Percentiles rank a stretch among this genome's conserved stretches.
Conservation (phyloP, 2,888 invertebrate genomes). For the Ectropis crepuscularia region DNA sequence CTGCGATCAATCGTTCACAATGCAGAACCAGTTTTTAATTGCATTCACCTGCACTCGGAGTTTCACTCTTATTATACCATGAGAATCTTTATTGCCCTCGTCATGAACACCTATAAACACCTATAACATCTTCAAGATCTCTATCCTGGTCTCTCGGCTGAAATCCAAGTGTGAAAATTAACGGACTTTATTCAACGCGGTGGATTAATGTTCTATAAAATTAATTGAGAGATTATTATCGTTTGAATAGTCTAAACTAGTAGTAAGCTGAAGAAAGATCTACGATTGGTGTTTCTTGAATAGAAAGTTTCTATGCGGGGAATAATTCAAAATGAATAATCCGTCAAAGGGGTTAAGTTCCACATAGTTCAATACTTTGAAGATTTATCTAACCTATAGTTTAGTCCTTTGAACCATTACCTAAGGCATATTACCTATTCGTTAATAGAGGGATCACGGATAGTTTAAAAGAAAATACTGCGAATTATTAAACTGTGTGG, state of each 20-base stretch:
- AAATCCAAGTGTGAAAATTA: slow-evolving; percentile 8
- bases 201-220: not conserved
- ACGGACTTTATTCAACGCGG: not conserved
- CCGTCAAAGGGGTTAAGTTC: too few species aligned
- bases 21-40: slow-evolving; percentile 28
- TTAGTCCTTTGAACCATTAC: too few species aligned
- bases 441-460: too few species aligned
- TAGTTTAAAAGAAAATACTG: too few species aligned
- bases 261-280: too few species aligned
- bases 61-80: slow-evolving; percentile 37
- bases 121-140: slow-evolving; percentile 28
- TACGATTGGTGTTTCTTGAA: too few species aligned
- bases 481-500: too few species aligned
- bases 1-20: slow-evolving; percentile 25
- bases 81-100: slow-evolving; percentile 35
- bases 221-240: not conserved
- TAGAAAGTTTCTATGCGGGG: too few species aligned
- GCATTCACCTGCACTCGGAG: slow-evolving; percentile 22
- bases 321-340: too few species aligned
- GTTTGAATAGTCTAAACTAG: not conserved
- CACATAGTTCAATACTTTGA: too few species aligned
- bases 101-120: slow-evolving; percentile 19
- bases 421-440: too few species aligned
- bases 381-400: too few species aligned
- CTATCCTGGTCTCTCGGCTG: slow-evolving; percentile 2